A percentile compares a stretch with the other conserved stretches of the same genome.
phyloP scores from a whole-genome alignment of 2,888 invertebrate species.

The Notodonta ziczac region DNA sequence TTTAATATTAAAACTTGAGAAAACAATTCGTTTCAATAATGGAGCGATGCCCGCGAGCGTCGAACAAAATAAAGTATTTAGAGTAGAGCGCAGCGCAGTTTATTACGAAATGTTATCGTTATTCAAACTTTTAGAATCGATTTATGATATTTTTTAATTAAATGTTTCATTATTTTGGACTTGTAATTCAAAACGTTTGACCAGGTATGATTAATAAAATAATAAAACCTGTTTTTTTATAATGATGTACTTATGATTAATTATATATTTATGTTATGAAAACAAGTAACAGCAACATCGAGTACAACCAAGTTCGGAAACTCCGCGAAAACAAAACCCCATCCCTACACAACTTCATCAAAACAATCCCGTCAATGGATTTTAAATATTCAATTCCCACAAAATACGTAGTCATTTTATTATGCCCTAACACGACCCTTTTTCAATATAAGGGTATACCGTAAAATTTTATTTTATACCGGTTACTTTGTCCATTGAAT shows the following conservation, averaged over 20 bases:
- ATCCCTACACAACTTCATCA: constrained; percentile 27
- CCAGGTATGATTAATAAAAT: too few species aligned
- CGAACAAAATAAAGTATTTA: constrained; percentile 74
- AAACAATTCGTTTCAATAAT: constrained; percentile 78
- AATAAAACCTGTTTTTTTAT: too few species aligned
- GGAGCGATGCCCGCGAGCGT: constrained; percentile 66
- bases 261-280: neutral
- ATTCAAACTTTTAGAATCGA: constrained; percentile 56
- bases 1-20: constrained; percentile 73
- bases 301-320: constrained; percentile 10
- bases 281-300: constrained; percentile 17
- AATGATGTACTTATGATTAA: too few species aligned
- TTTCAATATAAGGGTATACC: constrained; percentile 77
- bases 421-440: constrained; percentile 68
- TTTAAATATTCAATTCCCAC: constrained; percentile 65
- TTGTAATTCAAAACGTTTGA: neutral
- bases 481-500: constrained; percentile 79
- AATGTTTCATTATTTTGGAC: neutral
- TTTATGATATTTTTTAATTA: constrained; percentile 50
- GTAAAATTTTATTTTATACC: constrained; percentile 79
- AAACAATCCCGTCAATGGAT: constrained; percentile 44
- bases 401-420: constrained; percentile 68
- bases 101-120: constrained; percentile 68
- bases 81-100: constrained; percentile 63
- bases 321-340: constrained; percentile 24